Conservation (phyloP, 2,113 vertebrate species). For the Chaetops frenatus region DNA sequence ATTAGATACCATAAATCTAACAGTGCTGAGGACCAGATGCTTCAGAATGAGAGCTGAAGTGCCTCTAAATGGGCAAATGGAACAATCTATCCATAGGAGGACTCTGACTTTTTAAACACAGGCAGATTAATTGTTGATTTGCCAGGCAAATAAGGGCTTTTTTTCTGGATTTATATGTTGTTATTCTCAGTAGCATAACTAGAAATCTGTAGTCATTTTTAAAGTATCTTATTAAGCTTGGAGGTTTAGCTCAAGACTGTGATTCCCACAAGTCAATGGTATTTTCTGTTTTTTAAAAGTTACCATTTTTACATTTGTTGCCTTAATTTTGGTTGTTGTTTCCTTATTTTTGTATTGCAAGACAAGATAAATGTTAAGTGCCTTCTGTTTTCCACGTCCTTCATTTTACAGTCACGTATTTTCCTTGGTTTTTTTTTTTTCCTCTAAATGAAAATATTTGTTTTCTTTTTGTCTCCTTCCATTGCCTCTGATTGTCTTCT, state of each 20-base stretch:
- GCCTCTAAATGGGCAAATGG: background rate
- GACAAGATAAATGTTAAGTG: conserved; percentile 44
- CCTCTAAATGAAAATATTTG: background rate
- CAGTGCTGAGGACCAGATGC: background rate
- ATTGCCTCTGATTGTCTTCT: background rate
- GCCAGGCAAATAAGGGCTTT: background rate
- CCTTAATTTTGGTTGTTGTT: conserved; percentile 25
- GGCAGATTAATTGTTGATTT: background rate
- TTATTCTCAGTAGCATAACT: background rate
- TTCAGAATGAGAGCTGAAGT: background rate
- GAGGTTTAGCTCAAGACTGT: background rate
- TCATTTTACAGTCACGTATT: background rate
- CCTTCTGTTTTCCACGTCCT: background rate
- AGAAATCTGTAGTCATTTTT: background rate
- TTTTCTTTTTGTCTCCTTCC: background rate
- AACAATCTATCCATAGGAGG: background rate
- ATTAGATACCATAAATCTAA: background rate
- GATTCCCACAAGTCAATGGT: background rate
- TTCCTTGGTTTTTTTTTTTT: background rate
- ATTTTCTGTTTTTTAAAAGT: background rate
- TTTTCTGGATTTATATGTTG: background rate
- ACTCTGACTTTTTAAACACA: background rate
- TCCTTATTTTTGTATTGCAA: conserved; percentile 23
- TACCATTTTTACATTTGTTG: conserved; percentile 9
- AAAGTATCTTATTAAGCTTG: background rate